These are phyloP conservation scores for Pycnonotus jocosus DNA, from an alignment of 2,113 vertebrate species.

Conservation along the genomic window DNA sequence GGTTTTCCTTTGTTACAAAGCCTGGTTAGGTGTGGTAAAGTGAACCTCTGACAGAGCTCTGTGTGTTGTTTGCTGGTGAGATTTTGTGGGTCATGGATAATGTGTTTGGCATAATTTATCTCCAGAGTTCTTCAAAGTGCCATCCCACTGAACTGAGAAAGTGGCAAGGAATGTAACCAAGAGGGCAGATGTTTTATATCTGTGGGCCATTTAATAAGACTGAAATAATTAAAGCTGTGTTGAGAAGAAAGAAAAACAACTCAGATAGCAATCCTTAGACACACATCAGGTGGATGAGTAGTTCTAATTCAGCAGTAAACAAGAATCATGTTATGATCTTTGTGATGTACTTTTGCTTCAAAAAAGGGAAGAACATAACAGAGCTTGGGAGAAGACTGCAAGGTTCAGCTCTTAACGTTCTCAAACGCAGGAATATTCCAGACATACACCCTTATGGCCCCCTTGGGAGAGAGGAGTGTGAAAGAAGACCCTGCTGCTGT, in stretches of 20 bases:
- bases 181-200: neutral
- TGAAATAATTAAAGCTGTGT: neutral
- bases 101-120: neutral
- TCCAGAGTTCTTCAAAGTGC: neutral
- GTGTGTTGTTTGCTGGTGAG: neutral
- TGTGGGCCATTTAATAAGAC: neutral
- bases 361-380: neutral
- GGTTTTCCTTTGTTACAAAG: neutral
- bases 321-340: neutral
- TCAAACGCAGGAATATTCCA: neutral
- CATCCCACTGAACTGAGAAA: neutral
- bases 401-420: neutral
- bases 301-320: neutral
- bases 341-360: neutral
- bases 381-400: neutral
- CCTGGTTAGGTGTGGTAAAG: neutral
- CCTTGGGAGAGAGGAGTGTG: neutral
- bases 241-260: neutral
- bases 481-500: neutral
- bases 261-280: neutral
- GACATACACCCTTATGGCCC: fast-evolving
- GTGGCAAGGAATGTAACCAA: neutral
- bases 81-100: neutral
- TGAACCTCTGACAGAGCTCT: neutral
- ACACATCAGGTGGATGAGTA: neutral